phyloP scores from a whole-genome alignment of 2,113 vertebrate species.

The Piprites chloris region DNA sequence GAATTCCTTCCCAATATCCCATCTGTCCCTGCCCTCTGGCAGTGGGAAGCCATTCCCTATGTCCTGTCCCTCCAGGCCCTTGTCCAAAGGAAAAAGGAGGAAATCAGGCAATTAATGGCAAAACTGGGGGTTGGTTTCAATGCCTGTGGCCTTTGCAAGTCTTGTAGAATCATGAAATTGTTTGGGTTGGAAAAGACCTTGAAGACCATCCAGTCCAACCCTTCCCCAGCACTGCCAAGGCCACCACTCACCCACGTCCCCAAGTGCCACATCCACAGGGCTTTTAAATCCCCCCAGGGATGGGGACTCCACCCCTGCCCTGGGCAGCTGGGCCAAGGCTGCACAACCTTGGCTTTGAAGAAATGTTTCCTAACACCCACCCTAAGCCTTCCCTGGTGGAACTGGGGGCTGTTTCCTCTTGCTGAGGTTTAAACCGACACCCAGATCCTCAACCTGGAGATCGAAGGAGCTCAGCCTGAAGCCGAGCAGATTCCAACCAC shows the following conservation, averaged over 20 bases:
- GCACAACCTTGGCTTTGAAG: neutral
- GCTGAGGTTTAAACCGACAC: neutral
- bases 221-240: too few species aligned
- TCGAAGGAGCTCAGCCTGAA: too few species aligned
- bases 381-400: neutral
- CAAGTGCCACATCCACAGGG: too few species aligned
- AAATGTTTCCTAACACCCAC: neutral
- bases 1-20: rapidly evolving
- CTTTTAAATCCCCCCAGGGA: too few species aligned
- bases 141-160: neutral
- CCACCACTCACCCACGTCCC: too few species aligned
- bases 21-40: neutral
- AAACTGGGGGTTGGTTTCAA: neutral
- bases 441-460: too few species aligned
- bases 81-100: neutral
- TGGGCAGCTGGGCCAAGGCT: too few species aligned
- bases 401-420: neutral
- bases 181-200: neutral
- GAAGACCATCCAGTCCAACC: too few species aligned
- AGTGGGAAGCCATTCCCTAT: neutral
- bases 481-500: neutral
- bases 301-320: too few species aligned
- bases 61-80: neutral
- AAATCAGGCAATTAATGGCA: neutral
- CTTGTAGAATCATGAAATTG: too few species aligned